These are phyloP conservation scores for Metopia argyrocephala DNA, from an alignment of 2,888 invertebrate genomes.

Conservation along the genomic window DNA sequence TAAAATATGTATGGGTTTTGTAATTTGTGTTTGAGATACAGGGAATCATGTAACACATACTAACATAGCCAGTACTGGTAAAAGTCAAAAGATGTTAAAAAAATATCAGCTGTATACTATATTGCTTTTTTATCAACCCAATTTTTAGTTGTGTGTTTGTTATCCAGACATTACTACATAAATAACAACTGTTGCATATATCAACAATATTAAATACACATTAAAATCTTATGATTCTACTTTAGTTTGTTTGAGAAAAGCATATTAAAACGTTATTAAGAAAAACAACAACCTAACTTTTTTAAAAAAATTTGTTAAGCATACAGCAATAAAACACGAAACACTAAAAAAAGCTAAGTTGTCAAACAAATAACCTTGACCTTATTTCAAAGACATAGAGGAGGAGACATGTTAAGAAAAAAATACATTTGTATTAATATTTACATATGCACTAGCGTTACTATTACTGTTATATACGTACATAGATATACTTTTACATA, in stretches of 20 bases:
- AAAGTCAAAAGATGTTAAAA: too few species aligned
- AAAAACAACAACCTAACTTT: conserved; percentile 30
- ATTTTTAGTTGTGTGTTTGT: too few species aligned
- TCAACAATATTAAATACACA: conserved; percentile 10
- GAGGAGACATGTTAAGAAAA: conserved; percentile 24
- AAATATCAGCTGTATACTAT: too few species aligned
- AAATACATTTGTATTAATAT: not conserved
- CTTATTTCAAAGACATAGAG: conserved; percentile 41
- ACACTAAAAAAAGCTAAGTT: conserved; percentile 2
- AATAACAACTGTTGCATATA: too few species aligned
- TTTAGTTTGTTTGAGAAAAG: not conserved
- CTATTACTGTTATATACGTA: too few species aligned
- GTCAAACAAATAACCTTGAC: conserved; percentile 48
- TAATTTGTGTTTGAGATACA: too few species aligned
- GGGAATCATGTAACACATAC: too few species aligned
- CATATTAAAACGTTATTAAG: conserved; percentile 36
- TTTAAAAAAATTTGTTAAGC: conserved; percentile 1
- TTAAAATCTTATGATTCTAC: conserved; percentile 3
- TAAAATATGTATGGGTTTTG: too few species aligned
- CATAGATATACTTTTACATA: not conserved
- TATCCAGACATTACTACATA: too few species aligned
- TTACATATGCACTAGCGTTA: not conserved
- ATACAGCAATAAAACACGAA: not conserved
- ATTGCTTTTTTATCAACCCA: too few species aligned
- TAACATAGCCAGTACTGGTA: too few species aligned